Conservation (phyloP, 2,113 vertebrate species). For the Pterocles orientalis region DNA sequence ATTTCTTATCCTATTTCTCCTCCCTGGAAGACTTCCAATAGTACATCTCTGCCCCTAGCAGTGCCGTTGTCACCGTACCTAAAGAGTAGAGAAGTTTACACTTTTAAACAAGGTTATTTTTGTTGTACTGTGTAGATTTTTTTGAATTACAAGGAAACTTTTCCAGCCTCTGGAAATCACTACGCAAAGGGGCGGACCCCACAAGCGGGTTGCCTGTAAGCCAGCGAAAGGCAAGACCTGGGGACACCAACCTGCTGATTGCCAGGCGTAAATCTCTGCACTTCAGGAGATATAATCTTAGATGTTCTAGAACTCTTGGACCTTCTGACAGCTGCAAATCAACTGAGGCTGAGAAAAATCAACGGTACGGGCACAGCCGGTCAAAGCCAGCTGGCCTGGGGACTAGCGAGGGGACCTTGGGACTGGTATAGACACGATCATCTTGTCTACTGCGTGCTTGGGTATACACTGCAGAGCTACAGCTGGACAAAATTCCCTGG, state of each 20-base stretch:
- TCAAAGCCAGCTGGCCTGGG: not conserved
- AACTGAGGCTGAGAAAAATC: not conserved
- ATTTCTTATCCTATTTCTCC: not conserved
- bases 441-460: not conserved
- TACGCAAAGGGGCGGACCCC: not conserved
- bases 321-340: not conserved
- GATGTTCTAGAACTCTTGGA: not conserved
- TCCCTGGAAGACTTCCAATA: conserved; percentile 12
- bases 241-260: not conserved
- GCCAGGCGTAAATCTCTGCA: not conserved
- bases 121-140: not conserved
- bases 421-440: not conserved
- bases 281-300: not conserved
- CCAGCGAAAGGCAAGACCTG: not conserved
- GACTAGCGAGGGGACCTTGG: not conserved
- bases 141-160: not conserved
- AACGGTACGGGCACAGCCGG: not conserved
- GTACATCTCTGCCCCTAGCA: conserved; percentile 3
- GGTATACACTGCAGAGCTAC: not conserved
- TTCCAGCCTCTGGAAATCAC: not conserved
- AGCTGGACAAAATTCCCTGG: not conserved
- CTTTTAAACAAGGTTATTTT: not conserved
- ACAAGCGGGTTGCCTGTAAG: not conserved
- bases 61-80: not conserved
- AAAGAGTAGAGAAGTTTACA: not conserved